These are phyloP conservation scores for Agrochola lota DNA, from an alignment of 2,888 invertebrate genomes.

Conservation along the genomic window DNA sequence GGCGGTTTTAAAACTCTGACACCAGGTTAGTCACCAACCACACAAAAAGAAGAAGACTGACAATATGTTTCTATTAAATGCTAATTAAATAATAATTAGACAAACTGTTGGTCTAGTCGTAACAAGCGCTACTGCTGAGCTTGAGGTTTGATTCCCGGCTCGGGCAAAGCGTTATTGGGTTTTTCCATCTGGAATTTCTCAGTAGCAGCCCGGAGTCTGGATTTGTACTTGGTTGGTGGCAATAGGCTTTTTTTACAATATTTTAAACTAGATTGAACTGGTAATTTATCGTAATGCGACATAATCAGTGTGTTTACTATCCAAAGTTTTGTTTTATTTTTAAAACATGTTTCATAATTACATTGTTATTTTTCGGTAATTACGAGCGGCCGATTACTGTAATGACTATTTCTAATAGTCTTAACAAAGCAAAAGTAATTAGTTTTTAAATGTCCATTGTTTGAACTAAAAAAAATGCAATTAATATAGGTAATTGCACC, in stretches of 20 bases:
- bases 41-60: too few species aligned
- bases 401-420: background rate
- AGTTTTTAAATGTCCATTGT: conserved; percentile 19
- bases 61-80: too few species aligned
- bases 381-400: background rate
- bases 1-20: too few species aligned
- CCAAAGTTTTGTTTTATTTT: conserved; percentile 27
- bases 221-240: too few species aligned
- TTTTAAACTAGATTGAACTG: conserved; percentile 15
- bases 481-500: background rate
- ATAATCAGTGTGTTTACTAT: conserved; percentile 26
- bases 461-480: conserved; percentile 10
- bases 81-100: too few species aligned
- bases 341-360: conserved; percentile 13
- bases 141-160: too few species aligned
- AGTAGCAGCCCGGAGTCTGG: too few species aligned
- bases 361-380: conserved; percentile 34
- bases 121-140: too few species aligned
- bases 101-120: too few species aligned
- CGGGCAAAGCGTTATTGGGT: too few species aligned
- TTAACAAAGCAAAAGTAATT: background rate
- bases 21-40: too few species aligned
- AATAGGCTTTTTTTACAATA: background rate
- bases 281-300: conserved; percentile 1
- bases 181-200: too few species aligned